phyloP scores from a whole-genome alignment of 2,797 vertebrate species.

The Hephaestus fuliginosus region DNA sequence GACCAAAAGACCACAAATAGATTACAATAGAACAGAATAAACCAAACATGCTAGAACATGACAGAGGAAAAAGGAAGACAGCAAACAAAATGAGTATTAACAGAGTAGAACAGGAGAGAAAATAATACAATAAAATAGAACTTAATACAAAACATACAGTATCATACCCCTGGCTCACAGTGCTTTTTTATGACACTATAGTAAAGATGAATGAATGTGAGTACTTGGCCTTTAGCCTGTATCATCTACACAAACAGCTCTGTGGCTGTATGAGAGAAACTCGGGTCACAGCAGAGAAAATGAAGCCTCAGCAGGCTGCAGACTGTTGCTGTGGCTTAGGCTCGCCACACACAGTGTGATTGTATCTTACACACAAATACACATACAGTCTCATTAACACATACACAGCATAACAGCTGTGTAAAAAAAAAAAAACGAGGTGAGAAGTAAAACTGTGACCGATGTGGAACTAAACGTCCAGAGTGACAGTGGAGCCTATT shows the following conservation, averaged over 20 bases:
- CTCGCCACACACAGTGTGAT: slow-evolving; percentile 29
- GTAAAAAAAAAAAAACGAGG: slow-evolving; percentile 51
- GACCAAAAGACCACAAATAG: neutral
- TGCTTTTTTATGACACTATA: neutral
- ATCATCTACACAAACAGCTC: slow-evolving; percentile 30
- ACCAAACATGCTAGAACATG: too few relatives aligned
- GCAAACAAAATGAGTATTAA: neutral
- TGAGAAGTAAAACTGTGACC: slow-evolving; percentile 74
- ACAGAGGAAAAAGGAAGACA: neutral
- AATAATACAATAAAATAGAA: neutral
- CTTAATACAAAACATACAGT: neutral
- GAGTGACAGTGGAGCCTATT: slow-evolving; percentile 21
- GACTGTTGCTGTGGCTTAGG: slow-evolving; percentile 46
- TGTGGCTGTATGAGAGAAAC: slow-evolving; percentile 19
- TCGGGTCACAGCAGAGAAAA: slow-evolving; percentile 53
- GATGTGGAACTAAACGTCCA: slow-evolving; percentile 46
- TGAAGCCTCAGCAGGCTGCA: slow-evolving; percentile 26
- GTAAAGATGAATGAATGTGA: neutral
- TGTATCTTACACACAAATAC: neutral
- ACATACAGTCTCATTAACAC: slow-evolving; percentile 20
- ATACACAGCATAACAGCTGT: neutral
- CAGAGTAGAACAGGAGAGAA: too few relatives aligned
- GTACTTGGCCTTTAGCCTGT: slow-evolving; percentile 8
- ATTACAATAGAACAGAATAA: too few relatives aligned
- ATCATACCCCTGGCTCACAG: neutral